These are phyloP conservation scores for Gyrodactylus salaris DNA, from an alignment of 1,140 invertebrate genomes.

Conservation along the genomic window DNA sequence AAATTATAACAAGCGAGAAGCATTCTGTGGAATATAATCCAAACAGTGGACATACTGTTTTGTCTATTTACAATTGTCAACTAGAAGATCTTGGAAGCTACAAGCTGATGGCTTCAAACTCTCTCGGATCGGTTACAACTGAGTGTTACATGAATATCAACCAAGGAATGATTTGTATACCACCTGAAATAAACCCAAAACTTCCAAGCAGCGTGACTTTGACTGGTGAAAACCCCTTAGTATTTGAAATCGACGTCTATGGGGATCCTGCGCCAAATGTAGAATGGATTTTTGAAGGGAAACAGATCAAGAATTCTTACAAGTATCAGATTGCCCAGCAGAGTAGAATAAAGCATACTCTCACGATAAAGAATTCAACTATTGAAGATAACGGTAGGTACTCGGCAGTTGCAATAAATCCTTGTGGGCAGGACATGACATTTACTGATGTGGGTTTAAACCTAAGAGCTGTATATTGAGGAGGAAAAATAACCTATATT, in stretches of 20 bases:
- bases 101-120: background rate
- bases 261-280: slow-evolving; percentile 36
- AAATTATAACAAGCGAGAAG: background rate
- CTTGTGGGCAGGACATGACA: background rate
- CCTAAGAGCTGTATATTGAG: too few species aligned
- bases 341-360: background rate
- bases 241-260: slow-evolving; percentile 36
- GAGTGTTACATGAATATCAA: background rate
- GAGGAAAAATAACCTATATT: too few species aligned
- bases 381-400: background rate
- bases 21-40: background rate
- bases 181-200: background rate
- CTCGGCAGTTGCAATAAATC: background rate
- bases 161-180: background rate
- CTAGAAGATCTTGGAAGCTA: background rate
- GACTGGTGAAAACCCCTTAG: slow-evolving; percentile 16
- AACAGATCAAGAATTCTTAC: background rate
- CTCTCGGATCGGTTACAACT: background rate
- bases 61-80: background rate
- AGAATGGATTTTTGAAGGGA: slow-evolving; percentile 35
- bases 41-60: background rate
- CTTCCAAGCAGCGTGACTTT: background rate
- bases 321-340: background rate
- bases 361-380: background rate
- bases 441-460: background rate